Evolutionary conservation across 2,113 vertebrate species (phyloP).

Genomic region (Paratilapia polleni): DNA sequence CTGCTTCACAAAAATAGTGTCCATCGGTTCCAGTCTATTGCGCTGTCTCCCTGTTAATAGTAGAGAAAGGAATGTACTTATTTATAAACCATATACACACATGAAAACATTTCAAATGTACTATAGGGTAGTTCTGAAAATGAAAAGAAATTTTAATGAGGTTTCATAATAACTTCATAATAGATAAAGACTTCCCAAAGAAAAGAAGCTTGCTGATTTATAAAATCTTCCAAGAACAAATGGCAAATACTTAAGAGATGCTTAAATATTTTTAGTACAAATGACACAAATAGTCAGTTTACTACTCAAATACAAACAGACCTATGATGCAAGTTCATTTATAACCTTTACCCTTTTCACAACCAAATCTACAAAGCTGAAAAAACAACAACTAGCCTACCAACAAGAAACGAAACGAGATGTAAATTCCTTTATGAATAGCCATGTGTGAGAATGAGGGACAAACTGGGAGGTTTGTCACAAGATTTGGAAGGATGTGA

Average conservation of each 20-base stretch:
- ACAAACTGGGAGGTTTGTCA: constrained; percentile 24
- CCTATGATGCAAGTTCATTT: background rate
- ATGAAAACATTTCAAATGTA: background rate
- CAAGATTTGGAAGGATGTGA: constrained; percentile 17
- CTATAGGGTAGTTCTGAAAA: background rate
- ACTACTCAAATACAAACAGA: background rate
- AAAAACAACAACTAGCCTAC: background rate
- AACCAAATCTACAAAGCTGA: constrained; percentile 1
- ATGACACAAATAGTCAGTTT: background rate
- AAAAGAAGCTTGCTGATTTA: background rate
- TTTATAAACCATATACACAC: background rate
- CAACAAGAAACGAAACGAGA: background rate
- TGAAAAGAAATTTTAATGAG: background rate
- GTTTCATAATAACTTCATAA: background rate
- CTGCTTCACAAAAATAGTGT: constrained; percentile 99
- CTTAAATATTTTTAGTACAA: background rate
- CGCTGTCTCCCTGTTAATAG: constrained; percentile 86
- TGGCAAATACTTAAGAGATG: background rate
- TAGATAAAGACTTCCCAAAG: background rate
- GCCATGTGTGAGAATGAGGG: background rate
- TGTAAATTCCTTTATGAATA: background rate
- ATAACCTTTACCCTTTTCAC: background rate
- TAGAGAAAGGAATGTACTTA: background rate
- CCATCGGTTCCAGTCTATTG: constrained; percentile 94
- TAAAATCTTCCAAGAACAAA: background rate